Evolutionary conservation across 2,888 invertebrate species (phyloP).

Genomic region (Ashinkailepas kermadecensis): DNA sequence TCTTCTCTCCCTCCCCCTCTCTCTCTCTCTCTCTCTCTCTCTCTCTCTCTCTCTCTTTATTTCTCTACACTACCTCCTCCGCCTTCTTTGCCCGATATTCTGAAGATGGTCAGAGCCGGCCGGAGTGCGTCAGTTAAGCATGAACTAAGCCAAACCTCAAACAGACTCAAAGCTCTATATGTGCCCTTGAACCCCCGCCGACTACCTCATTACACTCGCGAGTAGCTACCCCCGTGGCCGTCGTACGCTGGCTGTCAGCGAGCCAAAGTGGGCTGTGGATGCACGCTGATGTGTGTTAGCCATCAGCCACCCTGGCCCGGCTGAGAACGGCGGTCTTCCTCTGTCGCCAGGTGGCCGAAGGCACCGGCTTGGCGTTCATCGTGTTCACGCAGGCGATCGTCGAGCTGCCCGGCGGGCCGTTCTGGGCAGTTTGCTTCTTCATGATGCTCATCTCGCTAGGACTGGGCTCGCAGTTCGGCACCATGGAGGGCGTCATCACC

Average conservation of each 20-base stretch:
- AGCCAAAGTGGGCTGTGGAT: too few relatives aligned
- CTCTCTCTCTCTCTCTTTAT: not conserved
- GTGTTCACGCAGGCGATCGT: conserved; percentile 96
- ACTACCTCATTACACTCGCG: too few relatives aligned
- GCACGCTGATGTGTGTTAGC: too few relatives aligned
- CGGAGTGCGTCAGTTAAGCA: too few relatives aligned
- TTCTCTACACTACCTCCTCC: not conserved
- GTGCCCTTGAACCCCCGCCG: too few relatives aligned
- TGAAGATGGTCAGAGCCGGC: too few relatives aligned
- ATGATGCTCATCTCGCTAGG: conserved; percentile 89
- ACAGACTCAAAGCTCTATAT: too few relatives aligned
- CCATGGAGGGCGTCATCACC: conserved; percentile 91
- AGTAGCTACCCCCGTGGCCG: too few relatives aligned
- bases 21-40: not conserved
- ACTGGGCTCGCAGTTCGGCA: conserved; percentile 91
- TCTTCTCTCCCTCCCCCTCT: not conserved
- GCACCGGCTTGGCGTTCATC: conserved; percentile 90
- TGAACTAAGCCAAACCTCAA: too few relatives aligned
- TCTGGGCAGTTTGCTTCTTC: conserved; percentile 95
- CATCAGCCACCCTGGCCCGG: too few relatives aligned
- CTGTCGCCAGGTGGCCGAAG: conserved; percentile 74
- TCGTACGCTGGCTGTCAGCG: too few relatives aligned
- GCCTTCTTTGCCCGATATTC: not conserved
- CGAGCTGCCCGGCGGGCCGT: conserved; percentile 84
- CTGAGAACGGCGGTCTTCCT: not conserved